Evolutionary conservation across 2,797 vertebrate genomes (phyloP).

Genomic region (Carduelis carduelis): DNA sequence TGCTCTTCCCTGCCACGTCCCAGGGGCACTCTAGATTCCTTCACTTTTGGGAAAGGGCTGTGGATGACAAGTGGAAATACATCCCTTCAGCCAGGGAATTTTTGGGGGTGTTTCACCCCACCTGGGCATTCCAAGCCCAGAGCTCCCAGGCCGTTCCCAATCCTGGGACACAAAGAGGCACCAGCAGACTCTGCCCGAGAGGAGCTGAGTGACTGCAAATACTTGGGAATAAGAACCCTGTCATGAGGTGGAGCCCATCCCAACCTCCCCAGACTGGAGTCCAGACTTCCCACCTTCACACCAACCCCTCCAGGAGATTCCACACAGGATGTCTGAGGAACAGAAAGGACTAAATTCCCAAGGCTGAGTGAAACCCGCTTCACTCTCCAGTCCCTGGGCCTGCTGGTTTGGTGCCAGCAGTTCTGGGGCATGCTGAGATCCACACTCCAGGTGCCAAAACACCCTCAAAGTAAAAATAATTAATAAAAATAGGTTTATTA

Average conservation of each 20-base stretch:
- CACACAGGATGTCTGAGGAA: fast-evolving
- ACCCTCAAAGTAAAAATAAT: background rate
- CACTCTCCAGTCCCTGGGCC: background rate
- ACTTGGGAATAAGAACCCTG: background rate
- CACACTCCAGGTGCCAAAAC: fast-evolving
- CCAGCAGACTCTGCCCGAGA: fast-evolving
- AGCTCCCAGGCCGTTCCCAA: background rate
- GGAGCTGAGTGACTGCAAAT: no score
- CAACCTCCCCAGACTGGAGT: background rate
- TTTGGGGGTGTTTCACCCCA: fast-evolving
- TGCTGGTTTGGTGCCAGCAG: background rate
- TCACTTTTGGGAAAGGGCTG: background rate
- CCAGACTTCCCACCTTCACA: no score
- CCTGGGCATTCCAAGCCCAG: background rate
- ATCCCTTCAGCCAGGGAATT: background rate
- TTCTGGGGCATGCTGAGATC: background rate
- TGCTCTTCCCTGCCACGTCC: background rate
- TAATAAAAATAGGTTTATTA: fast-evolving
- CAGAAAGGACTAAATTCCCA: background rate
- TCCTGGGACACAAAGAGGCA: background rate
- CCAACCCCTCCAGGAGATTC: background rate
- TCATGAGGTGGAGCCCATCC: background rate
- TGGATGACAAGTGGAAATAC: background rate
- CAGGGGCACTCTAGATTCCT: background rate
- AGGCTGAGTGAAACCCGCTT: fast-evolving